Base-by-base conservation (phyloP, 2,113 vertebrate genomes). In the Acrocephalus arundinaceus region DNA sequence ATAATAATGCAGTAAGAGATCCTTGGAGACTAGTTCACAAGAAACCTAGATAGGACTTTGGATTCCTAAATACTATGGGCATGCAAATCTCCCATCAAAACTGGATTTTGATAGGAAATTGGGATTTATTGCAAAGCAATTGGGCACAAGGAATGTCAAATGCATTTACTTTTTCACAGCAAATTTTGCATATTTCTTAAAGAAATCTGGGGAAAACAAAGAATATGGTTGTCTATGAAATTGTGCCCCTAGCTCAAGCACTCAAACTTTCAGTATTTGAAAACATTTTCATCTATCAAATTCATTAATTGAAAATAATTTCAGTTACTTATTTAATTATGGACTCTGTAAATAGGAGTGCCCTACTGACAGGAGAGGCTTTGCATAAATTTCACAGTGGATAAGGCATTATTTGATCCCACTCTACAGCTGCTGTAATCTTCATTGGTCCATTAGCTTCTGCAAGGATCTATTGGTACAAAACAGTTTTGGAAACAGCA, bases 11-110 rank as follows among this genome's bases (percentile, higher is more conserved):
- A 63, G 23, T 79, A 90, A 91, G 83, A 92, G 33, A 81, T 79
- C 75, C 67, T 63, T 62, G 66, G 93, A 92, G 93, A 75, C 66
- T 58, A 74, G 39, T 92, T 91, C 62, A 68, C 35, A 86, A 77
- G 68, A 94, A 93, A 80, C 35, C 35, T 63, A 76, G 66, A 65
- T 71, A 93, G 55, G 71, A 75, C 71, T 95, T 78, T 45, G 15
- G 75, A 90, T 89, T 95, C 87, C 78, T 71, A 84, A 87, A 30
- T 85, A 88, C 19, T 63, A 27, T 39, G 46, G 66, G 21, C 48
- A 81, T 95, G 61, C 62, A 96, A 94, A 90, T 82, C 62, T 89
- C 68, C 49, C 54, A 77, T 78, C 87, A 68, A 63, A 95, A 89
- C 15, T 16, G 18, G 71, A 75, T 84, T 43, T 68, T 59, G n/a